Evolutionary conservation across 2,113 vertebrate genomes (phyloP), one percentile per base, ranked within the genome.

Genomic region (Echinops telfairi): DNA sequence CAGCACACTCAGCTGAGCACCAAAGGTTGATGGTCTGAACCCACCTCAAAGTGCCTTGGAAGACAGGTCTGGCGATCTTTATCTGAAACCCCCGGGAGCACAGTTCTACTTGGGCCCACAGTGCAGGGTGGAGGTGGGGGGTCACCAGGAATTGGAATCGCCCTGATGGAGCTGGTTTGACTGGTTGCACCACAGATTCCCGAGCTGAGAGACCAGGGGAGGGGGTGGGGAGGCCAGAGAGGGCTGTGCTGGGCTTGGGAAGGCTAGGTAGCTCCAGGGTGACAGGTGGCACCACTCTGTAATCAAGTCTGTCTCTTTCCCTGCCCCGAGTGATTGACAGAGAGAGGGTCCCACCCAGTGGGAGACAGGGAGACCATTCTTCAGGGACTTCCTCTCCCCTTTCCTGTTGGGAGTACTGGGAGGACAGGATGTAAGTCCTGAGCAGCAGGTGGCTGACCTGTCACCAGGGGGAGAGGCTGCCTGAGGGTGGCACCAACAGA

Each of bases 201-300:
- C 29, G 73, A 47, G 14, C 43, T 62, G 60, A 25, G 23, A 62
- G 60, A 19, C 4, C 2, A 19, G 60, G 23, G 60, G 60, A 10
- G 10, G 10, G 58, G 58, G 3, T 3, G 20, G 58, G 20, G 64
- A 38, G 43, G 25, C 20, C 0, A 0, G 20, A 5, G 40, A 2
- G 0, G 14, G 47, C n/a, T 70, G 5, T 0, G 3, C 22, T 20
- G 47, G 66, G 66, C n/a, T 71, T 10, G 5, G 33, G 43, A 15
- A 75, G 31, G 25, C n/a, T 36, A 11, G 23, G 36, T 8, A 27
- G 60, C 23, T 25, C 17, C 23, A 4, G 23, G 60, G 60, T 62
- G 60, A 62, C 7, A 62, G 5, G 25, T 6, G 2, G 4, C 43
- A 83, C 38, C 16, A 57, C n/a, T 53, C 29, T 58, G 17, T 29